Evolutionary conservation across 2,113 vertebrate genomes (phyloP).

Genomic region (Nansenia antarctica): DNA sequence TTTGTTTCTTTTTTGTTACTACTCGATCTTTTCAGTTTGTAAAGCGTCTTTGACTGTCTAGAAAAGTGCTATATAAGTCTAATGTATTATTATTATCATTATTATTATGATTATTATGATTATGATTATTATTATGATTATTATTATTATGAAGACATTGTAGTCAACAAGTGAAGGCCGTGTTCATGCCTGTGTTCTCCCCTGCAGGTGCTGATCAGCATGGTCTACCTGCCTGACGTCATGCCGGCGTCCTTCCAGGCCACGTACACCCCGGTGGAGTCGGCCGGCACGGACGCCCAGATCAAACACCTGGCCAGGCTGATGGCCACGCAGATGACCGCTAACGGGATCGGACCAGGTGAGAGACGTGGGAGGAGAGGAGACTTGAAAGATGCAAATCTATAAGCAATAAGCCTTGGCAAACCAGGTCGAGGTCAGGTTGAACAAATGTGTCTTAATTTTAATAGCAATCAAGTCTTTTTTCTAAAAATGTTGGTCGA

Average conservation of each 20-base stretch:
- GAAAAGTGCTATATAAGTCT: too few species aligned
- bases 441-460: not conserved
- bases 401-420: too few species aligned
- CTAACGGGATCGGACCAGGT: slow-evolving; percentile 81
- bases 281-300: slow-evolving; percentile 91
- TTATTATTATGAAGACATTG: not conserved
- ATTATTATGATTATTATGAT: too few species aligned
- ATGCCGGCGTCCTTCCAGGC: slow-evolving; percentile 98
- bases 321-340: slow-evolving; percentile 86
- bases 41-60: too few species aligned
- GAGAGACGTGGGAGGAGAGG: not conserved
- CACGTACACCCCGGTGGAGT: slow-evolving; percentile 95
- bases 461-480: not conserved
- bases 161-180: not conserved
- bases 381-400: not conserved
- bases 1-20: too few species aligned
- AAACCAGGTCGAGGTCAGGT: too few species aligned
- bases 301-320: slow-evolving; percentile 87
- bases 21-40: too few species aligned
- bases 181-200: not conserved
- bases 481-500: too few species aligned
- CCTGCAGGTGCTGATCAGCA: slow-evolving; percentile 91
- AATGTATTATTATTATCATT: too few species aligned
- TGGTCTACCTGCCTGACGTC: slow-evolving; percentile 94
- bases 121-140: too few species aligned